Evolutionary conservation across 1,140 invertebrate genomes (phyloP), one percentile per base, ranked within the genome.

Genomic region (Aphaenogaster floridana): DNA sequence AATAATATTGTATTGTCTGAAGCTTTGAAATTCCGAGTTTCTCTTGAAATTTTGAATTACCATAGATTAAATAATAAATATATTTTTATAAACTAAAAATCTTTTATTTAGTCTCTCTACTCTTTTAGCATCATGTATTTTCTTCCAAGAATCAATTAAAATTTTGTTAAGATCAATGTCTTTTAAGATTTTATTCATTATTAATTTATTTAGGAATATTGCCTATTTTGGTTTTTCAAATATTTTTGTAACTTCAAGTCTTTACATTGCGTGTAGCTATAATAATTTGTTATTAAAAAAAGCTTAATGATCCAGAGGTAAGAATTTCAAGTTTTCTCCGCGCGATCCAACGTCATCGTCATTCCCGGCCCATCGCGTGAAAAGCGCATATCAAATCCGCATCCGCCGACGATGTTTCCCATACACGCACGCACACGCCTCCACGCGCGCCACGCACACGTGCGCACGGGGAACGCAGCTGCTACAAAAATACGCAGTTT

Each of bases 401-500:
- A 84, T 84, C 57, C 80, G 42, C 34, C 42, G 34, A 80, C 34
- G 63, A 61, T 84, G 69, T 66, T 42, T 84, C 42, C 34, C 80
- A 74, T 39, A 83, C 54, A 50, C 52, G 28, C 69, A 74, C 54
- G 39, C 54, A 69, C 17, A 61, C 80, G 57, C 69, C 36, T 63
- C 28, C 42, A 48, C 57, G 66, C 9, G 42, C 61, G 17, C 52
- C 28, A 71, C 45, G 52, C 79, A 54, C 50, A 52, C 45, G 21
- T 7, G 36, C 42, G 54, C 71, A 71, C 36, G 54, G 72, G 72
- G 78, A 90, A 87, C 88, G 83, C 76, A 84, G 84, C 76, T 64
- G 61, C 78, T 77, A 86, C 64, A 66, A 74, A 63, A 86, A 86
- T 85, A 81, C 79, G 85, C 63, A 64, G 86, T 84, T 87, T 88